Percentiles rank a stretch among this genome's conserved stretches.
phyloP scores from a whole-genome alignment of 2,888 invertebrate species.

The Chloromyia formosa region DNA sequence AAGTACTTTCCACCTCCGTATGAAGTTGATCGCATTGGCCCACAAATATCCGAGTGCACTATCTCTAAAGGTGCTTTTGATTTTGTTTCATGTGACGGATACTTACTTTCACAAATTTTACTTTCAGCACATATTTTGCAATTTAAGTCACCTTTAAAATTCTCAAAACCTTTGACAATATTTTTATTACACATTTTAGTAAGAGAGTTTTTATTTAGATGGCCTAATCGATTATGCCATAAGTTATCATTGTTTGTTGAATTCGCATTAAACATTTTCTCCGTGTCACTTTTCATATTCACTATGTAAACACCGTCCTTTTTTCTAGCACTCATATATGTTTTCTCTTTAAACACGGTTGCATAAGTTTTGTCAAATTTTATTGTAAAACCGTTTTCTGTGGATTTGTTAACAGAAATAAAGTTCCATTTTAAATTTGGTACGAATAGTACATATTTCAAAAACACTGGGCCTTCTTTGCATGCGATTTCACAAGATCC shows the following conservation, averaged over 20 bases:
- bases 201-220: background rate
- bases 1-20: background rate
- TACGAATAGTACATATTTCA: too few relatives aligned
- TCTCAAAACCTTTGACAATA: background rate
- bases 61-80: background rate
- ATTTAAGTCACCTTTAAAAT: background rate
- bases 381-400: too few relatives aligned
- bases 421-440: too few relatives aligned
- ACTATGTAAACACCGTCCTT: too few relatives aligned
- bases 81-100: background rate
- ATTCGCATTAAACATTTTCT: too few relatives aligned
- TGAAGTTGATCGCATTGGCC: slow-evolving; percentile 5
- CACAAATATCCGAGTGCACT: slow-evolving; percentile 6
- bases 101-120: background rate
- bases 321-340: too few relatives aligned
- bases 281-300: too few relatives aligned
- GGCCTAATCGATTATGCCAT: background rate
- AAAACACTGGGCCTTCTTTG: too few relatives aligned
- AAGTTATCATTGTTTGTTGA: background rate
- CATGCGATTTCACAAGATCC: too few relatives aligned
- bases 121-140: background rate
- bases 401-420: too few relatives aligned
- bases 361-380: too few relatives aligned
- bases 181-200: background rate
- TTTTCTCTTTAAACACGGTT: too few relatives aligned